These are phyloP conservation scores for Blastomussa wellsi DNA, from an alignment of 92 coral and sea anemone genomes.

Conservation along the genomic window DNA sequence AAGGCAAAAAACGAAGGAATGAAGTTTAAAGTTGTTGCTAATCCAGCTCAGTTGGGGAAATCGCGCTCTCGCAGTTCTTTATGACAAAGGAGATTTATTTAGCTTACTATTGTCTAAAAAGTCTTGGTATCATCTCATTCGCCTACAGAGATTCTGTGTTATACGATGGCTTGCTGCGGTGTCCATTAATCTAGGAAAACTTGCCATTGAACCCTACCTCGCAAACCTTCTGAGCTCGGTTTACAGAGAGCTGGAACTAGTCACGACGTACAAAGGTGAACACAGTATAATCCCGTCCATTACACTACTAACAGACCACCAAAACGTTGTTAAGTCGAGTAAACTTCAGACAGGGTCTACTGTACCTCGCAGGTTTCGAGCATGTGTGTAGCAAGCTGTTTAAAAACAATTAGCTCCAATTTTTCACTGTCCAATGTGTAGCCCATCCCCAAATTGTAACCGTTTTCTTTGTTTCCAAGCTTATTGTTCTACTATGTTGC, in stretches of 20 bases:
- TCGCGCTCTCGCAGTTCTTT: neutral
- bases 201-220: slow-evolving; percentile 69
- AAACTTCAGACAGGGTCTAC: neutral
- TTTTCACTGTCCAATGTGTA: neutral
- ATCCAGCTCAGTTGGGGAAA: neutral
- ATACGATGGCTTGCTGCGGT: slow-evolving; percentile 93
- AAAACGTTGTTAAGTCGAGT: neutral
- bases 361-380: neutral
- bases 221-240: slow-evolving; percentile 74
- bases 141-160: slow-evolving; percentile 80
- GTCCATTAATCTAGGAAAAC: slow-evolving; percentile 71
- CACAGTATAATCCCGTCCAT: neutral
- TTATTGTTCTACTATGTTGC: neutral
- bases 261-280: slow-evolving; percentile 75
- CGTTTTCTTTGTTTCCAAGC: neutral
- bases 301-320: neutral
- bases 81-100: neutral
- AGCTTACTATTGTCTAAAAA: neutral
- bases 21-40: neutral
- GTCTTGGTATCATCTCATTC: neutral
- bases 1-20: neutral
- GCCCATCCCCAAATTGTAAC: neutral
- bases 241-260: slow-evolving; percentile 84
- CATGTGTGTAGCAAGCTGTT: neutral
- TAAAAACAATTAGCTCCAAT: neutral